These are phyloP conservation scores for Drosophila pallidifrons DNA, from an alignment of 1,140 invertebrate genomes.

Conservation along the genomic window DNA sequence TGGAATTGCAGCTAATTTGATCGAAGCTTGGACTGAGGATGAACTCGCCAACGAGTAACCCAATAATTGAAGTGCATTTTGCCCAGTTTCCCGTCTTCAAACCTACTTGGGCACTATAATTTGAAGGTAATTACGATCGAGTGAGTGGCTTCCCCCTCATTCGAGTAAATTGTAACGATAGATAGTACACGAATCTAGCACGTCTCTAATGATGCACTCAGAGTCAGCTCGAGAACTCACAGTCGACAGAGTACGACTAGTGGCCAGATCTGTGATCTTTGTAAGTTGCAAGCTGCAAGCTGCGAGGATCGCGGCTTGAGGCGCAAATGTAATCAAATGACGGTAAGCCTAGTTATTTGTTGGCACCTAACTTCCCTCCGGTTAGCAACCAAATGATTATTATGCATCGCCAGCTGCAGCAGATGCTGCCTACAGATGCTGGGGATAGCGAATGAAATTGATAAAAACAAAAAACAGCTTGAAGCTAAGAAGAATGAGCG, in stretches of 20 bases:
- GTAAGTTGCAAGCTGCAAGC: conserved; percentile 21
- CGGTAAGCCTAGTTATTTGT: conserved; percentile 73
- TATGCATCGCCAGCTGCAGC: conserved; percentile 46
- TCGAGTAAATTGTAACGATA: conserved; percentile 19
- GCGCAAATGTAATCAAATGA: conserved; percentile 52
- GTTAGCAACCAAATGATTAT: conserved; percentile 69
- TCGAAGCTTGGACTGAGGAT: conserved; percentile 35
- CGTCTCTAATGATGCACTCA: conserved; percentile 81
- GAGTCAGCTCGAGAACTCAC: conserved; percentile 50
- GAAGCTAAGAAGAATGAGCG: background rate
- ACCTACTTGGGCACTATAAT: conserved; percentile 70
- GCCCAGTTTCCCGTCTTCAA: conserved; percentile 46
- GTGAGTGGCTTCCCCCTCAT: background rate
- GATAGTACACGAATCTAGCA: conserved; percentile 72
- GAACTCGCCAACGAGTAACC: conserved; percentile 38
- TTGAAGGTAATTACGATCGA: conserved; percentile 67
- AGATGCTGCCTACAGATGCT: background rate
- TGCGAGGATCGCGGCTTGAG: conserved; percentile 23
- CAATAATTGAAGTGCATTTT: conserved; percentile 69
- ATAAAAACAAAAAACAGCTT: conserved; percentile 44
- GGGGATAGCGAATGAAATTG: conserved; percentile 57
- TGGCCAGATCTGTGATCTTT: conserved; percentile 38
- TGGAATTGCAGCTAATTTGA: conserved; percentile 65
- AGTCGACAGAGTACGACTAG: too few species aligned
- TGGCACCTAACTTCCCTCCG: conserved; percentile 78